Evolutionary conservation across 1,140 invertebrate species (phyloP).

Genomic region (honey bee (Apis mellifera)): Amel_HAv3.1 CM009935.2:9913501-9914000

Average conservation of each 20-base stretch:
- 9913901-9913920: constrained; percentile 45
- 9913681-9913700: constrained; percentile 19
- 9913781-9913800: constrained; percentile 37
- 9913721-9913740: constrained; percentile 67
- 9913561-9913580: constrained; percentile 54
- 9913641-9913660: constrained; percentile 40
- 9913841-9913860: constrained; percentile 48
- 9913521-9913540: constrained; percentile 31
- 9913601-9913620: constrained; percentile 51
- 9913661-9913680: constrained; percentile 37
- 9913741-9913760: constrained; percentile 66
- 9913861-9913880: constrained; percentile 21
- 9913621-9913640: constrained; percentile 62
- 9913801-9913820: constrained; percentile 30
- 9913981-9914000: constrained; percentile 58
- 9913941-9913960: constrained; percentile 18
- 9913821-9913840: constrained; percentile 31
- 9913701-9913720: constrained; percentile 37
- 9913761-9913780: constrained; percentile 62
- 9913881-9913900: constrained; percentile 45
- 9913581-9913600: constrained; percentile 57
- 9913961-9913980: constrained; percentile 43
- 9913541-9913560: constrained; percentile 39
- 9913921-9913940: constrained; percentile 35
- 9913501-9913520: constrained; percentile 27